Evolutionary conservation across 2,888 invertebrate species (phyloP).

Genomic region (Ophraella communa): DNA sequence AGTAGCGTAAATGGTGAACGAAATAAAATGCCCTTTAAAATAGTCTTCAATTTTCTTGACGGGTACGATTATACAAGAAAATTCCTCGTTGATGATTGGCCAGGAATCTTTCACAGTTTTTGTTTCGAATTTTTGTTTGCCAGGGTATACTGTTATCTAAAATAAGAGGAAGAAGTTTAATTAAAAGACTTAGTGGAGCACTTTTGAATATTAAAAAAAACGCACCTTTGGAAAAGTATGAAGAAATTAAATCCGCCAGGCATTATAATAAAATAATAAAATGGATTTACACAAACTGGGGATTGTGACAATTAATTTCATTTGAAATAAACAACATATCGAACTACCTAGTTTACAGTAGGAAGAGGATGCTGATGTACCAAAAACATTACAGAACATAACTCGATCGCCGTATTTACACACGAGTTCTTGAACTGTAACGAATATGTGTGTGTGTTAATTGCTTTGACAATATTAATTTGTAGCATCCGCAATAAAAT

Average conservation of each 20-base stretch:
- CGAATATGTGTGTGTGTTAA: background rate
- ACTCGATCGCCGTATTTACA: background rate
- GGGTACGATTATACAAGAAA: constrained; percentile 69
- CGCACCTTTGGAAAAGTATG: no score
- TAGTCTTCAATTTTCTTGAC: constrained; percentile 65
- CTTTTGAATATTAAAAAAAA: no score
- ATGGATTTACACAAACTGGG: no score
- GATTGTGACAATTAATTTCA: no score
- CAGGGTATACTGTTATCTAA: constrained; percentile 80
- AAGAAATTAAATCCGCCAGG: no score
- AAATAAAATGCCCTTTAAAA: constrained; percentile 71
- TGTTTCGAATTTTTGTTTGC: constrained; percentile 78
- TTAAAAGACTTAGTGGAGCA: background rate
- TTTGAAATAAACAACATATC: no score
- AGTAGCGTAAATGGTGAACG: constrained; percentile 72
- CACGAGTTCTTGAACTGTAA: background rate
- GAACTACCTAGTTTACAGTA: no score
- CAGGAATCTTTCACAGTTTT: constrained; percentile 76
- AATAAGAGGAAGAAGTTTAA: background rate
- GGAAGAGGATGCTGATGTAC: no score
- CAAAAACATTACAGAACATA: no score
- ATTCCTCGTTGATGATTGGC: constrained; percentile 83
- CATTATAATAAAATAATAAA: no score
- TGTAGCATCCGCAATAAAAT: constrained; percentile 2
- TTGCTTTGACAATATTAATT: background rate